Evolutionary conservation across 2,113 vertebrate genomes (phyloP).

Genomic region (Leptobrachium leishanense): DNA sequence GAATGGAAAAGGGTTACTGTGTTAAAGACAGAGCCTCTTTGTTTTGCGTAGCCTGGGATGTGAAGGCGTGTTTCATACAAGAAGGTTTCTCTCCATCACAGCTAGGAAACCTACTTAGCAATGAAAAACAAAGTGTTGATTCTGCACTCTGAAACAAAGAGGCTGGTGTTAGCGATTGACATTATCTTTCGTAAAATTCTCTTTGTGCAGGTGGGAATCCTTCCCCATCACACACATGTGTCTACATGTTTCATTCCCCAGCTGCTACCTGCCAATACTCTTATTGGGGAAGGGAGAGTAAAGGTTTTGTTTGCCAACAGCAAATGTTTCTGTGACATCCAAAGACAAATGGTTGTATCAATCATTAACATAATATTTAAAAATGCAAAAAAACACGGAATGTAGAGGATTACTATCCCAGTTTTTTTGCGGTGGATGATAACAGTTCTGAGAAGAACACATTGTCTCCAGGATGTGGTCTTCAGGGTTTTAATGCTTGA

Average conservation of each 20-base stretch:
- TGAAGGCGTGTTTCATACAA: background rate
- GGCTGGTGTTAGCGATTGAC: constrained; percentile 11
- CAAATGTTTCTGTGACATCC: background rate
- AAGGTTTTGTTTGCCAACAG: constrained; percentile 4
- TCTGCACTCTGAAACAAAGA: constrained; percentile 15
- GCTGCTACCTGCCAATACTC: constrained; percentile 41
- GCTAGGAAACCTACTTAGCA: constrained; percentile 7
- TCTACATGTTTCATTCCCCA: constrained; percentile 22
- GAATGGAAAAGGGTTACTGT: too few species aligned
- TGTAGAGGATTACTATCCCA: too few species aligned
- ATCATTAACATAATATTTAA: background rate
- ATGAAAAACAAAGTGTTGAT: background rate
- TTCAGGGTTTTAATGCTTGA: too few species aligned
- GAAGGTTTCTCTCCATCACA: background rate
- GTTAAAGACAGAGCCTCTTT: too few species aligned
- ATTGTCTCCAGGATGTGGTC: too few species aligned
- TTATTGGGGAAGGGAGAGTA: constrained; percentile 1
- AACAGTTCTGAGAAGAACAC: too few species aligned
- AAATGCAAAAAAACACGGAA: too few species aligned
- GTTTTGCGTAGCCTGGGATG: too few species aligned
- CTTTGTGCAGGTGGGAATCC: background rate
- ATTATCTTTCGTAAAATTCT: constrained; percentile 11
- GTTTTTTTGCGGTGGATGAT: too few species aligned
- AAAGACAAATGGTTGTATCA: background rate
- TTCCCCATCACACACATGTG: constrained; percentile 46